These are phyloP conservation scores for Sphenopsis melanotis DNA, from an alignment of 2,797 vertebrate species.

Conservation along the genomic window DNA sequence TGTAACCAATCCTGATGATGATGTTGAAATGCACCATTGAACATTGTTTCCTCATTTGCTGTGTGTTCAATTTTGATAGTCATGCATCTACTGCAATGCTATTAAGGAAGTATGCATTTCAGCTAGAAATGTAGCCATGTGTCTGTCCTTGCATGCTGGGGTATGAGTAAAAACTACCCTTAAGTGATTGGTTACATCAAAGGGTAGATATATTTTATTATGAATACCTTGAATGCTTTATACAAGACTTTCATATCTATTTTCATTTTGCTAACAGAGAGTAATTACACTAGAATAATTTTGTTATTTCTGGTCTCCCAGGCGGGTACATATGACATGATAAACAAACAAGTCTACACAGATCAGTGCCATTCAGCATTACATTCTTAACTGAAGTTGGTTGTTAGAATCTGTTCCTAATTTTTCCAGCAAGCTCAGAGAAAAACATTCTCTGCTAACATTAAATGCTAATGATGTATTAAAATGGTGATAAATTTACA, in stretches of 20 bases:
- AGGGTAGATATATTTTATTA: background rate
- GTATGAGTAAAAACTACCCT: background rate
- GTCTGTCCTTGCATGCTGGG: background rate
- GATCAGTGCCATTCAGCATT: background rate
- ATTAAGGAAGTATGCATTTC: background rate
- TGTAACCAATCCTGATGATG: background rate
- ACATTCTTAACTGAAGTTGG: background rate
- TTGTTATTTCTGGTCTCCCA: background rate
- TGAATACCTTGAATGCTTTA: background rate
- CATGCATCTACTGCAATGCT: background rate
- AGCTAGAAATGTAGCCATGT: background rate
- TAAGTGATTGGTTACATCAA: background rate
- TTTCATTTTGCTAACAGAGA: background rate
- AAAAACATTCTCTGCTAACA: background rate
- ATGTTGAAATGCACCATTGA: background rate
- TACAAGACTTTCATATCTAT: background rate
- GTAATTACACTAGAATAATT: background rate
- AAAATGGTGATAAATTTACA: background rate
- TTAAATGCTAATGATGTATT: background rate
- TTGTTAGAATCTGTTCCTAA: background rate
- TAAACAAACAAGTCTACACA: background rate
- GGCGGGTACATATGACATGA: background rate
- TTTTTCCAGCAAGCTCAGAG: background rate
- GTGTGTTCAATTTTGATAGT: background rate
- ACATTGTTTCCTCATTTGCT: background rate